Percentiles rank a stretch among this genome's conserved stretches.
Conservation (phyloP, 2,888 invertebrate genomes). For the Pachycephus smyrnensis region DNA sequence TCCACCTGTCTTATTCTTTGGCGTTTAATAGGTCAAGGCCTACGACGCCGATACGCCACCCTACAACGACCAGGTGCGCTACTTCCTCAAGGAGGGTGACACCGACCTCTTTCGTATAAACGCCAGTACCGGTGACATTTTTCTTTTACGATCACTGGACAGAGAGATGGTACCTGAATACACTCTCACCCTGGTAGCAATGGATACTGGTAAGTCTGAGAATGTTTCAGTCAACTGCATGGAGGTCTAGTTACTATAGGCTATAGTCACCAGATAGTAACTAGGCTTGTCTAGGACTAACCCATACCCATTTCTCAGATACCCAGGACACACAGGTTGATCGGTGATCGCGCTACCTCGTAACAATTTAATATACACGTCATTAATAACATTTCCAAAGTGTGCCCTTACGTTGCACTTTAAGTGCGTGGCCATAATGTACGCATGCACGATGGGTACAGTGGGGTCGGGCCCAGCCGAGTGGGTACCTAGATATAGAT, state of each 20-base stretch:
- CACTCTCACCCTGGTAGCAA: constrained; percentile 87
- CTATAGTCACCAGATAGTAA: neutral
- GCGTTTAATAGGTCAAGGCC: constrained; percentile 77
- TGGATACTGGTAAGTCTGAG: constrained; percentile 87
- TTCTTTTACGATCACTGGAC: constrained; percentile 84
- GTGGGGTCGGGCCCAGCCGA: constrained; percentile 15
- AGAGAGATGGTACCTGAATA: constrained; percentile 88
- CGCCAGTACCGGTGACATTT: constrained; percentile 91
- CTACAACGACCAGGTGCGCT: constrained; percentile 90
- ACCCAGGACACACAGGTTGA: neutral
- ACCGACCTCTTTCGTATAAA: constrained; percentile 92
- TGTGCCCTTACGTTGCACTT: constrained; percentile 23
- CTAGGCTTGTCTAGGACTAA: neutral
- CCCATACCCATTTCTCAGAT: neutral
- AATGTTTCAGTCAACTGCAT: neutral
- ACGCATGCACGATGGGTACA: constrained; percentile 10
- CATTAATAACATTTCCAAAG: constrained; percentile 28
- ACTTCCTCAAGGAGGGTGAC: constrained; percentile 94
- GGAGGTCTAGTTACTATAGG: neutral
- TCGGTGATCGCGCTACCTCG: neutral
- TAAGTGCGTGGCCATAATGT: constrained; percentile 19
- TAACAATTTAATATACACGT: constrained; percentile 17
- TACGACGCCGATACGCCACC: constrained; percentile 93
- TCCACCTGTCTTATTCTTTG: neutral
- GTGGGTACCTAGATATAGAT: constrained; percentile 39